phyloP scores from a whole-genome alignment of 2,113 vertebrate species.

The Mus pahari region DNA sequence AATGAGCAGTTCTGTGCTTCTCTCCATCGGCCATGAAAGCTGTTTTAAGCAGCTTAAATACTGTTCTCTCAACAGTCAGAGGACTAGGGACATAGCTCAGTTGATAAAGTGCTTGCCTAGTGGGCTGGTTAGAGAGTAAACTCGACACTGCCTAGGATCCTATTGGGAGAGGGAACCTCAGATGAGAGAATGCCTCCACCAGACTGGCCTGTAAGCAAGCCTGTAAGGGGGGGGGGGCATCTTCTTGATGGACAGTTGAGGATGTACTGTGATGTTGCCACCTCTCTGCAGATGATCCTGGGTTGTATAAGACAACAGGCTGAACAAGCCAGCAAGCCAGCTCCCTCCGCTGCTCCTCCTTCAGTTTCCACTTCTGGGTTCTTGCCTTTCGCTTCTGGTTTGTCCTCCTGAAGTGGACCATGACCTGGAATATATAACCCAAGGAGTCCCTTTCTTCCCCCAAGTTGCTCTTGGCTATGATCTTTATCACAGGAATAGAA shows the following conservation, averaged over 20 bases:
- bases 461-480: not conserved
- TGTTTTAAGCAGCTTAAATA: slow-evolving; percentile 36
- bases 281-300: not conserved
- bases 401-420: no score
- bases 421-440: not conserved
- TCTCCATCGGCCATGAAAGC: slow-evolving; percentile 58
- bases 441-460: not conserved
- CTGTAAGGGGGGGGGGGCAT: not conserved
- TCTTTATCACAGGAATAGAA: not conserved
- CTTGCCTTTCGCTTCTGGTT: not conserved
- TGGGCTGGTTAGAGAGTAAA: not conserved
- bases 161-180: not conserved
- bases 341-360: not conserved
- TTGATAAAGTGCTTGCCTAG: no score
- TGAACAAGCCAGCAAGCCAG: not conserved
- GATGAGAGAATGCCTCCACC: not conserved
- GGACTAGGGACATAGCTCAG: not conserved
- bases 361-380: not conserved
- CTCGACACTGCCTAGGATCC: not conserved
- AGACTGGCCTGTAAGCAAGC: not conserved
- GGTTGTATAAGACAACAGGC: not conserved
- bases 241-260: not conserved
- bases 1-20: slow-evolving; percentile 54
- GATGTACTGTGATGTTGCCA: not conserved
- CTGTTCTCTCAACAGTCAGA: not conserved